These are phyloP conservation scores for Drosophila diplacantha DNA, from an alignment of 2,888 invertebrate genomes.

Conservation along the genomic window DNA sequence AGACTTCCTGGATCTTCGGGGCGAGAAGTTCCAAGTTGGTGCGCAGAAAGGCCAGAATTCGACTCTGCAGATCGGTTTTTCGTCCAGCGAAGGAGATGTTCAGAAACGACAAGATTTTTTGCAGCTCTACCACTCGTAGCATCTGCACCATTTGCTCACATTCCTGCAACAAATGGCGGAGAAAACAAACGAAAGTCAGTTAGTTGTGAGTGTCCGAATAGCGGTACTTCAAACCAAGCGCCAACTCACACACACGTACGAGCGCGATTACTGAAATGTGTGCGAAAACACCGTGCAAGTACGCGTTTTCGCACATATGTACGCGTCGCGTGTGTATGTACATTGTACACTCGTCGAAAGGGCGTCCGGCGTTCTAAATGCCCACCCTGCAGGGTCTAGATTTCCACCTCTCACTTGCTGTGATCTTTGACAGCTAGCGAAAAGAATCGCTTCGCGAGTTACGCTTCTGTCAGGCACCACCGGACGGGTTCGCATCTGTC, in stretches of 20 bases:
- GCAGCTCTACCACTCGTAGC: slow-evolving; percentile 91
- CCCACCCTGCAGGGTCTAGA: no score
- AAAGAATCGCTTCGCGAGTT: background rate
- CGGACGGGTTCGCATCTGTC: slow-evolving; percentile 35
- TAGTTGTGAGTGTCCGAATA: slow-evolving; percentile 14
- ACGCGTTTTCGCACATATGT: slow-evolving; percentile 22
- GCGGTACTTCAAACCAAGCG: slow-evolving; percentile 39
- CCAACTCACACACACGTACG: slow-evolving; percentile 7
- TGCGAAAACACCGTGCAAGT: slow-evolving; percentile 17
- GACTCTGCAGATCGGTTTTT: slow-evolving; percentile 87
- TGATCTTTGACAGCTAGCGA: background rate
- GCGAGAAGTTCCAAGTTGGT: slow-evolving; percentile 81
- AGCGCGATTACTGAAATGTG: background rate
- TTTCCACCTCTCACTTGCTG: no score
- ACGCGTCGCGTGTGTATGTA: slow-evolving; percentile 22
- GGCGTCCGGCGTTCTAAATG: slow-evolving; percentile 19
- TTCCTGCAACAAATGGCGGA: slow-evolving; percentile 62
- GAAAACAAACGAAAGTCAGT: background rate
- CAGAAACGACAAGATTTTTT: slow-evolving; percentile 88
- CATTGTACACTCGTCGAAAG: slow-evolving; percentile 15
- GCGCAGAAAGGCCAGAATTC: slow-evolving; percentile 85
- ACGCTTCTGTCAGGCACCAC: slow-evolving; percentile 16
- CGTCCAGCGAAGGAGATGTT: slow-evolving; percentile 88
- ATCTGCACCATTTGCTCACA: slow-evolving; percentile 77
- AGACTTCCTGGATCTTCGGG: slow-evolving; percentile 81